Evolutionary conservation across 1,140 invertebrate species (phyloP).

Genomic region (Olivierus martensii): DNA sequence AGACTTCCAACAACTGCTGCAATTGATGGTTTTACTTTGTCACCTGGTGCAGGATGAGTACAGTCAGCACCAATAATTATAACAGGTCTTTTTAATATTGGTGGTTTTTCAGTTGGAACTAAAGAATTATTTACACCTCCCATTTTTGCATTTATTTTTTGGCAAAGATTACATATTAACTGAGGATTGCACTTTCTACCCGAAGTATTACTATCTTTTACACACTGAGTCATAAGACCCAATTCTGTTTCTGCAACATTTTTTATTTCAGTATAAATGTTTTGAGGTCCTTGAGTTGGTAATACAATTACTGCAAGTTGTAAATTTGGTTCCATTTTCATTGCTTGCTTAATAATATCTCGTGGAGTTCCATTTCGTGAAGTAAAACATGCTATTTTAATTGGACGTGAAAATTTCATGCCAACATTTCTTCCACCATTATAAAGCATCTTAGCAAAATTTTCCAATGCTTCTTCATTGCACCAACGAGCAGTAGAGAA

Average conservation of each 20-base stretch:
- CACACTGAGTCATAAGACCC: conserved; percentile 66
- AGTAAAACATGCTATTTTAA: background rate
- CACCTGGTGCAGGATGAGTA: conserved; percentile 60
- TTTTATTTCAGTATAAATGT: conserved; percentile 40
- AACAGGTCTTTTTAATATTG: conserved; percentile 30
- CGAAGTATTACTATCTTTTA: conserved; percentile 44
- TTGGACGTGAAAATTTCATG: background rate
- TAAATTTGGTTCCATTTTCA: background rate
- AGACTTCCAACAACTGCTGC: conserved; percentile 44
- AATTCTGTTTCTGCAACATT: conserved; percentile 52
- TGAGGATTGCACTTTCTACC: conserved; percentile 25
- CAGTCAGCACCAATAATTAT: conserved; percentile 77
- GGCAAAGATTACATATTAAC: conserved; percentile 52
- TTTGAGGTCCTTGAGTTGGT: background rate
- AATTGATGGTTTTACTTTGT: conserved; percentile 56
- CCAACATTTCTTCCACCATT: background rate
- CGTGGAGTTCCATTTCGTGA: background rate
- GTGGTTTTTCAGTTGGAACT: conserved; percentile 9
- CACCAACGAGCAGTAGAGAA: background rate
- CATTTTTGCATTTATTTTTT: conserved; percentile 72
- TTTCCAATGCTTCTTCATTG: background rate
- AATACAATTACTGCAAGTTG: conserved; percentile 8
- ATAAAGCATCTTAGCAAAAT: background rate
- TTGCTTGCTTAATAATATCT: background rate
- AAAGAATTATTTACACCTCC: conserved; percentile 64